Evolutionary conservation across 2,888 invertebrate genomes (phyloP), one percentile per base, ranked within the genome.

Genomic region (Xylota sylvarum): DNA sequence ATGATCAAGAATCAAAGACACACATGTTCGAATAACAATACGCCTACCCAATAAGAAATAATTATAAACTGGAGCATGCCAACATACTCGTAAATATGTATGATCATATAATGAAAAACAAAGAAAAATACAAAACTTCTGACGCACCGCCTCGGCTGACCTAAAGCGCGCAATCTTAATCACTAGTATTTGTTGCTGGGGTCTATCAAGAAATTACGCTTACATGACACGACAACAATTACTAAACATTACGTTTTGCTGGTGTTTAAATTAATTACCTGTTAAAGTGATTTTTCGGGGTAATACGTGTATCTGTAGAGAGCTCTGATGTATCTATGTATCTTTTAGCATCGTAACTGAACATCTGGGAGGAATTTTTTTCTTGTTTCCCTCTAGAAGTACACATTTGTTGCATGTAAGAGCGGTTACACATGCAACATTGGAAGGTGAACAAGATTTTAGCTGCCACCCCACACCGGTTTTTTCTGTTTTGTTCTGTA

Each of bases 401-500:
- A 77, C 64, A 70, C 64, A 70, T 58, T 81, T 74, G 74, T 82
- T 58, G 52, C 56, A 56, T 30, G 55, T 35, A 56, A 55, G 40
- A 60, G 27, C 6, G 35, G 50, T 37, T 73, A 14, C 58, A 78
- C 84, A 84, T 70, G 84, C 84, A 84, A 81, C 85, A 67, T 46
- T 76, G 76, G 81, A 85, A 85, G 85, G 85, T 85, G 85, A 85
- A 85, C 85, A 81, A 81, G 85, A 65, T 85, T 60, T 55, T 5
- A 46, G 32, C 52, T 35, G 14, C 37, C 40, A 23, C 60, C 17
- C 14, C 12, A 60, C 62, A 62, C 56, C 64, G 56, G 43, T 55
- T 60, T 64, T 23, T 35, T 35, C 35, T 35, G 35, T 10, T 37
- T n/a, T 37, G 12, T 50, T 23, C 17, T 37, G 43, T 32, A 32